Percentiles rank a stretch among this genome's conserved stretches.
Conservation (phyloP, 2,113 vertebrate species). For the Argyrosomus japonicus region DNA sequence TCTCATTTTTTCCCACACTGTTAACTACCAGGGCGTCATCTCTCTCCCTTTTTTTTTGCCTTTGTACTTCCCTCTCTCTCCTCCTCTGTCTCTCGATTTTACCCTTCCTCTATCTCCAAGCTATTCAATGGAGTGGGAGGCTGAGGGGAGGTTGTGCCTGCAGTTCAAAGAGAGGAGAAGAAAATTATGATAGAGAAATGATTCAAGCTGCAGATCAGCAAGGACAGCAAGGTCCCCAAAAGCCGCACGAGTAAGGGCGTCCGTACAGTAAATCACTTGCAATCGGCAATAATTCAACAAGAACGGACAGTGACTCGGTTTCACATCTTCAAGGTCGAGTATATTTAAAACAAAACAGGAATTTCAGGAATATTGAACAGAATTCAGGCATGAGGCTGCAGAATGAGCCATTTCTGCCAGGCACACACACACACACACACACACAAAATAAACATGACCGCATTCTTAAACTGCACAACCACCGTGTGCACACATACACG, state of each 20-base stretch:
- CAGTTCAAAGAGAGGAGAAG: slow-evolving; percentile 58
- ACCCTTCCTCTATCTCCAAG: slow-evolving; percentile 42
- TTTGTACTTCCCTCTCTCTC: slow-evolving; percentile 12
- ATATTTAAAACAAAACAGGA: background rate
- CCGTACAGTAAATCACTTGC: slow-evolving; percentile 29
- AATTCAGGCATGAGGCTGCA: slow-evolving; percentile 12
- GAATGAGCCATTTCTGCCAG: background rate
- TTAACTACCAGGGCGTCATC: slow-evolving; percentile 53
- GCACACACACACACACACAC: slow-evolving; percentile 15
- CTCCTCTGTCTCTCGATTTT: slow-evolving; percentile 23
- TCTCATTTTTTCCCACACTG: slow-evolving; percentile 58
- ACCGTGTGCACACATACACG: background rate
- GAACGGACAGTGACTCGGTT: slow-evolving; percentile 21
- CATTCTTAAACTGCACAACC: background rate
- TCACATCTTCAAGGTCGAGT: slow-evolving; percentile 53
- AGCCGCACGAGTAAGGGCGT: slow-evolving; percentile 37
- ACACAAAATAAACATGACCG: background rate
- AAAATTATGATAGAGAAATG: slow-evolving; percentile 60
- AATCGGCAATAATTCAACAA: slow-evolving; percentile 47
- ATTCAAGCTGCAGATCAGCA: slow-evolving; percentile 51
- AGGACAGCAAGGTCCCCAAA: slow-evolving; percentile 52
- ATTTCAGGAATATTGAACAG: slow-evolving; percentile 12
- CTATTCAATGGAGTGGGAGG: slow-evolving; percentile 55
- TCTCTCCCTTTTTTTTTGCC: background rate
- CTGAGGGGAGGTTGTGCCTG: slow-evolving; percentile 36